Base-by-base conservation (phyloP, 2,113 vertebrate genomes). In the Bufo gargarizans region DNA sequence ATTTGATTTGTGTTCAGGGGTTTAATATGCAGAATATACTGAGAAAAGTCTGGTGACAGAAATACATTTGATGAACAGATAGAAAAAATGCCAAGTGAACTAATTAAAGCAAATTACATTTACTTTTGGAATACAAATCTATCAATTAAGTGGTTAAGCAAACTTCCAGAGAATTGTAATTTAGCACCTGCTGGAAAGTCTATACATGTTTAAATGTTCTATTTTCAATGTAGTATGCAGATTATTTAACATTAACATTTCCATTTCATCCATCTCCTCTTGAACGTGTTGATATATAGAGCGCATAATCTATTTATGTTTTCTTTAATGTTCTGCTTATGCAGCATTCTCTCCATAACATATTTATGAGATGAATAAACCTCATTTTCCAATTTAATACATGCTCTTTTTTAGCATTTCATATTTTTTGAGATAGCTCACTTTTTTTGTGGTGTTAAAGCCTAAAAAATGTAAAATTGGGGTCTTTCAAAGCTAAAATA, bases 141-240 rank as follows among this genome's bases (percentile, higher is more conserved):
- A 84, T 84, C 56, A 84, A 77, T 88, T 84, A 84, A 4, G 47
- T 71, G 45, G 56, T 50, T 84, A 84, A 84, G 55, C 9, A 59
- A 82, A 88, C 45, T 77, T 83, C 22, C 59, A 83, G 80, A 77
- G 59, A 84, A 77, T 19, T 19, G 71, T 88, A 88, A 88, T 88
- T 74, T 82, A 88, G 45, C 87, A 83, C 87, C 80, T 83, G 87
- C 81, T 77, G 80, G 43, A 83, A 76, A 83, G 69, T 50, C 56
- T 74, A 12, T 47, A 84, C 10, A 56, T 84, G 58, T 84, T 65
- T 20, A 69, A 58, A 69, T 53, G 76, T 78, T 78, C 19, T 61
- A 47, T 4, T 3, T 58, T 72, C 33, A 81, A 22, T 58, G 3
- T 82, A 88, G 77, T 82, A 74, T 77, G n/a, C 47, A 84, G n/a